phyloP scores from a whole-genome alignment of 1,140 invertebrate species.

The Hyles vespertilio region DNA sequence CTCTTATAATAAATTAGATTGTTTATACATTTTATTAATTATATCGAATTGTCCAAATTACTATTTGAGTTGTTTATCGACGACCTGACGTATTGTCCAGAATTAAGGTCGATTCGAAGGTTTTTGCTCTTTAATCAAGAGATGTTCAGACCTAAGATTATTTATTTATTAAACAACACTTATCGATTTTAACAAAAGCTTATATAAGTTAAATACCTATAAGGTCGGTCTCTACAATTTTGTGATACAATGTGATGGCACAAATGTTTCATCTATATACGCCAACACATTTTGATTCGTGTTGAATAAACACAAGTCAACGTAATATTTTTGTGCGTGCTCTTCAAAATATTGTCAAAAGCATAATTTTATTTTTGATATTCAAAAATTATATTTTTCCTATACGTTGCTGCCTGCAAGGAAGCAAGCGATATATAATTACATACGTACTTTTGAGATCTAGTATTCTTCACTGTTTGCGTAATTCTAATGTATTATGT shows the following conservation, averaged over 20 bases:
- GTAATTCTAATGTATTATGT: conserved; percentile 38
- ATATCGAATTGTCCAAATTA: no score
- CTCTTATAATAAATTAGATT: no score
- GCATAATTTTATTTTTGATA: conserved; percentile 71
- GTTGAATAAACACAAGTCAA: conserved; percentile 27
- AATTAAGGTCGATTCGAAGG: no score
- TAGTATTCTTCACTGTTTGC: conserved; percentile 43
- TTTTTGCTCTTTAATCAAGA: no score
- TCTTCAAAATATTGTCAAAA: conserved; percentile 26
- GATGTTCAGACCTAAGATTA: no score
- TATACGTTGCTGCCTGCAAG: conserved; percentile 59
- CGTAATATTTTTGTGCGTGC: conserved; percentile 46
- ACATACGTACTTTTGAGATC: conserved; percentile 58
- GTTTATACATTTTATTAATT: no score
- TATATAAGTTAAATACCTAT: not conserved
- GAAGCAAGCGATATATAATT: conserved; percentile 43
- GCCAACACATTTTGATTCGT: conserved; percentile 16
- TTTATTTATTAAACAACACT: no score
- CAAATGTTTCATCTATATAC: conserved; percentile 12
- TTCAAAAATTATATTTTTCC: conserved; percentile 69
- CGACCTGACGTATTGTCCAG: no score
- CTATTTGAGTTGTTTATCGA: no score
- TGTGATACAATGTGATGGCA: conserved; percentile 1
- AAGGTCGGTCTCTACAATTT: conserved; percentile 17
- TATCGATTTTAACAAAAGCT: no score